Evolutionary conservation across 2,113 vertebrate species (phyloP).

Genomic region (Mesocricetus auratus): DNA sequence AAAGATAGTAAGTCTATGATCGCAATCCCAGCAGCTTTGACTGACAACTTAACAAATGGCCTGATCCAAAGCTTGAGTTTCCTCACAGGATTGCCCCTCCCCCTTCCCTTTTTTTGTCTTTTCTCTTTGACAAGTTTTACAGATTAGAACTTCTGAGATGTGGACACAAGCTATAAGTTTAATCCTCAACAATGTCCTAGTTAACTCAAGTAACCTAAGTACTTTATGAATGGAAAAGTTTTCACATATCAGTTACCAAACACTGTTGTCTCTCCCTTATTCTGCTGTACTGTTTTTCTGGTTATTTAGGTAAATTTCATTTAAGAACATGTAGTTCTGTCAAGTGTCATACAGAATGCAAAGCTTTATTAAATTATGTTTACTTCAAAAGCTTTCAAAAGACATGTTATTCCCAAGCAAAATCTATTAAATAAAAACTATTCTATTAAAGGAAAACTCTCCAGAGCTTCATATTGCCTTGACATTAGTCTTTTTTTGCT

Average conservation of each 20-base stretch:
- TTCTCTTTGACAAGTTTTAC: slow-evolving; percentile 83
- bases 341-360: slow-evolving; percentile 58
- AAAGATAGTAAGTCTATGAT: slow-evolving; percentile 86
- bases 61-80: slow-evolving; percentile 85
- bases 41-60: slow-evolving; percentile 88
- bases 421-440: neutral
- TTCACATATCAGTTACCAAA: slow-evolving; percentile 84
- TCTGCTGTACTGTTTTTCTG: slow-evolving; percentile 56
- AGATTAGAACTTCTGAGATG: slow-evolving; percentile 86
- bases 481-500: neutral
- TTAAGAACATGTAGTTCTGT: slow-evolving; percentile 76
- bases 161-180: slow-evolving; percentile 86
- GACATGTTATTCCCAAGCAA: slow-evolving; percentile 32
- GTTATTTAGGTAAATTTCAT: slow-evolving; percentile 70
- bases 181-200: slow-evolving; percentile 90
- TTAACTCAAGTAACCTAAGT: slow-evolving; percentile 85
- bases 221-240: slow-evolving; percentile 85
- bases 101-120: neutral
- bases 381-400: slow-evolving; percentile 52
- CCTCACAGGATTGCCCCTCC: slow-evolving; percentile 74
- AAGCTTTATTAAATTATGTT: slow-evolving; percentile 8
- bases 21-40: slow-evolving; percentile 85
- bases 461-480: slow-evolving; percentile 40
- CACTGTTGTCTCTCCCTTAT: slow-evolving; percentile 3
- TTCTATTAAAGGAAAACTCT: neutral